These are phyloP conservation scores for Protobothrops flavoviridis DNA, from an alignment of 2,113 vertebrate species.

Conservation along the genomic window DNA sequence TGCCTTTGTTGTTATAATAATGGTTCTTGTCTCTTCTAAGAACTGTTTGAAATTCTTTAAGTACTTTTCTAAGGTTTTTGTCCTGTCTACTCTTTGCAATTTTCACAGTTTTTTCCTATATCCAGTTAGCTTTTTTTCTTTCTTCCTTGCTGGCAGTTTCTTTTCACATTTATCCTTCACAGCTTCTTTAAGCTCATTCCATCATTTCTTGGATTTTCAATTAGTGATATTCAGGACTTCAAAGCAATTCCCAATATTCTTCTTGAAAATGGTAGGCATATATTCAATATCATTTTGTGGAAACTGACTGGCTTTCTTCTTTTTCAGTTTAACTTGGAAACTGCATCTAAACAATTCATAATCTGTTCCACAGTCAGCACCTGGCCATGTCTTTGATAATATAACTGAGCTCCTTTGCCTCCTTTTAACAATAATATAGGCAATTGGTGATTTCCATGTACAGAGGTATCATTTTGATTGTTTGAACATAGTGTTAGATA, in stretches of 20 bases:
- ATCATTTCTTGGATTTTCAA: neutral
- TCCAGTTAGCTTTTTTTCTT: neutral
- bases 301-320: neutral
- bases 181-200: neutral
- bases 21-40: neutral
- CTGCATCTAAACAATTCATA: neutral
- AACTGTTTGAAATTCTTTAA: neutral
- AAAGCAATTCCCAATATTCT: neutral
- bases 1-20: neutral
- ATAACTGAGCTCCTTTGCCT: neutral
- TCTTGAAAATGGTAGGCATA: neutral
- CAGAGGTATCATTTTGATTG: neutral
- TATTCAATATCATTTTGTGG: neutral
- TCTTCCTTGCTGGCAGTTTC: neutral
- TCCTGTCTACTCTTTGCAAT: neutral
- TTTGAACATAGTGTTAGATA: neutral
- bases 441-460: neutral
- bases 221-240: neutral
- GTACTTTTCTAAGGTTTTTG: neutral
- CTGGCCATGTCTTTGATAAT: neutral
- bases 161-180: neutral
- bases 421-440: neutral
- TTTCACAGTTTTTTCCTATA: neutral
- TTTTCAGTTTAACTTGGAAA: neutral
- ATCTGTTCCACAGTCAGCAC: neutral